Conservation (phyloP, 2,888 invertebrate species). For the Acheta domesticus region DNA sequence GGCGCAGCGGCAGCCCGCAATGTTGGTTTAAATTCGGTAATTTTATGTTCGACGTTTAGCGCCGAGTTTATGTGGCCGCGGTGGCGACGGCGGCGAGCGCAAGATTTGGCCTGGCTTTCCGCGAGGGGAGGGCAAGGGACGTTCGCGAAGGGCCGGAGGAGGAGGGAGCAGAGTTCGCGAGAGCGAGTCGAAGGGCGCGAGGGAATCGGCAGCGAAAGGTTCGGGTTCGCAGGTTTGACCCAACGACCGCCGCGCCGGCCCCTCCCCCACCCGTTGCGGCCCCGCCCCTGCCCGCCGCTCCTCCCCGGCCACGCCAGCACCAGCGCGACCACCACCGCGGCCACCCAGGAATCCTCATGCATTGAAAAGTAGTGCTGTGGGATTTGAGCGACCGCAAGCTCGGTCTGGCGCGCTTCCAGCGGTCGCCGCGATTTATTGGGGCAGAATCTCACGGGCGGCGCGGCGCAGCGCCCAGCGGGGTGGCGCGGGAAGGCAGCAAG, state of each 20-base stretch:
- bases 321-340: neutral
- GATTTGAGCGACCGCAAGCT: slow-evolving; percentile 7
- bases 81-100: neutral
- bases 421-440: slow-evolving; percentile 18
- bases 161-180: neutral
- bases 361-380: slow-evolving; percentile 18
- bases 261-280: no score
- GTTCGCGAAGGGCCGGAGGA: neutral
- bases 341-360: slow-evolving; percentile 18
- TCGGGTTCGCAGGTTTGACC: no score
- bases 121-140: neutral
- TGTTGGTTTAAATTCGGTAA: slow-evolving; percentile 18
- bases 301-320: neutral
- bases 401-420: neutral
- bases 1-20: neutral
- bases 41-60: slow-evolving; percentile 18
- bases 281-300: neutral
- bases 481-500: neutral
- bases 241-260: no score
- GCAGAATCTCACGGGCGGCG: neutral
- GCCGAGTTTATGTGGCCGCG: neutral
- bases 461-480: neutral
- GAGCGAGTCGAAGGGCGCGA: neutral
- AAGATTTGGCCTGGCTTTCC: neutral
- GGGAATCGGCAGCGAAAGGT: neutral